These are phyloP conservation scores for Corydoras maculifer DNA, from an alignment of 2,113 vertebrate species.

Conservation along the genomic window DNA sequence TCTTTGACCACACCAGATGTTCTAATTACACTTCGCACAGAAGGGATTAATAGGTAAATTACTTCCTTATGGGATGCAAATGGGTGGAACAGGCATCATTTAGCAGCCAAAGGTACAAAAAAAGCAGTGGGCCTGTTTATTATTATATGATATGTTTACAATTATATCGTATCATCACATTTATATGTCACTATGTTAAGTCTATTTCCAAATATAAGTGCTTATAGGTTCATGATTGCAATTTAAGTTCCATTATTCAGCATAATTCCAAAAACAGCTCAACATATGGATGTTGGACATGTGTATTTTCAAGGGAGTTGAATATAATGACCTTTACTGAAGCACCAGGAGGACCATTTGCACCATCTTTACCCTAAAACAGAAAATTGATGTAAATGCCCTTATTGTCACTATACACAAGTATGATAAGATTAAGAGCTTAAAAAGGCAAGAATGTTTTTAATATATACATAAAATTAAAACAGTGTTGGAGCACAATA, in stretches of 20 bases:
- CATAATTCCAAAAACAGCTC: too few relatives aligned
- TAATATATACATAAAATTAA: too few relatives aligned
- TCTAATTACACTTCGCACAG: slow-evolving; percentile 7
- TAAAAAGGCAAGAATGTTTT: too few relatives aligned
- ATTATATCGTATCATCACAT: too few relatives aligned
- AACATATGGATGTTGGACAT: too few relatives aligned
- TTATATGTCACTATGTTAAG: too few relatives aligned
- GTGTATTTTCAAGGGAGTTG: too few relatives aligned
- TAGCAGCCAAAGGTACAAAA: slow-evolving; percentile 7
- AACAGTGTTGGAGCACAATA: background rate
- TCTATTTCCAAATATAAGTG: too few relatives aligned
- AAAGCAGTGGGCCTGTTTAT: slow-evolving; percentile 22
- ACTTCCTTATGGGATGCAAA: slow-evolving; percentile 35
- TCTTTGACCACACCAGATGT: slow-evolving; percentile 35
- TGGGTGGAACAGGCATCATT: slow-evolving; percentile 23
- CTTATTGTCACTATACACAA: too few relatives aligned
- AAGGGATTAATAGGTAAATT: slow-evolving; percentile 27
- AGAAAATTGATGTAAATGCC: background rate
- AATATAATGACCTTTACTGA: slow-evolving; percentile 60
- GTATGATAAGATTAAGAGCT: too few relatives aligned
- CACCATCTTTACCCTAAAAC: slow-evolving; percentile 64
- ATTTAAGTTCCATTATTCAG: background rate
- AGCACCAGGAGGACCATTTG: slow-evolving; percentile 55
- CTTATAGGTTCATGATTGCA: background rate
- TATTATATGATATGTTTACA: too few relatives aligned